These are phyloP conservation scores for Xanthorhoe designata DNA, from an alignment of 2,888 invertebrate genomes.

Conservation along the genomic window DNA sequence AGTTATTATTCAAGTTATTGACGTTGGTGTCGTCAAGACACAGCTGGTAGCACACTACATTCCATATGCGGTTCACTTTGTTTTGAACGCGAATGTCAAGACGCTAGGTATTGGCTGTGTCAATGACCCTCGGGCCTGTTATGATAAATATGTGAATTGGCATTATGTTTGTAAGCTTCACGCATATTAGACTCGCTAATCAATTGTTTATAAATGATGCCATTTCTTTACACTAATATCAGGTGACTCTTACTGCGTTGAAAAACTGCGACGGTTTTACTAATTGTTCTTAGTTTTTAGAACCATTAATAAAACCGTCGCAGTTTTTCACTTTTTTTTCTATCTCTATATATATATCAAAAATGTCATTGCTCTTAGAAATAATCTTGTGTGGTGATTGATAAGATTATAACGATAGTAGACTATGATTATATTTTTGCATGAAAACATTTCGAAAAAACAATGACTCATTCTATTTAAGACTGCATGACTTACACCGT, in stretches of 20 bases:
- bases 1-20: not conserved
- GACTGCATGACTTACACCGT: not conserved
- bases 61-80: slow-evolving; percentile 17
- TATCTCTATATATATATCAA: no score
- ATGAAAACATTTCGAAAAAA: not conserved
- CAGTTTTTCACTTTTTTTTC: no score
- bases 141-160: slow-evolving; percentile 56
- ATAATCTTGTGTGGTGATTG: slow-evolving; percentile 16
- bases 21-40: not conserved
- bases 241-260: no score
- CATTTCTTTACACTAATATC: not conserved
- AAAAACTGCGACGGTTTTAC: no score
- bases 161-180: slow-evolving; percentile 60
- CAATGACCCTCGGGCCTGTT: slow-evolving; percentile 58
- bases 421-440: no score
- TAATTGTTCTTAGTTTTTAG: not conserved
- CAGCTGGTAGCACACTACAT: slow-evolving; percentile 10
- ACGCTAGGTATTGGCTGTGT: slow-evolving; percentile 50
- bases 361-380: slow-evolving; percentile 17
- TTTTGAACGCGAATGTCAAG: slow-evolving; percentile 42
- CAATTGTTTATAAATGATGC: slow-evolving; percentile 10
- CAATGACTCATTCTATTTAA: not conserved
- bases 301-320: not conserved
- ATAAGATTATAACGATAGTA: not conserved
- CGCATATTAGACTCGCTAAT: slow-evolving; percentile 29